Percentiles rank a stretch among this genome's conserved stretches.
phyloP scores from a whole-genome alignment of 2,797 vertebrate species.

The Sebastes jordani region DNA sequence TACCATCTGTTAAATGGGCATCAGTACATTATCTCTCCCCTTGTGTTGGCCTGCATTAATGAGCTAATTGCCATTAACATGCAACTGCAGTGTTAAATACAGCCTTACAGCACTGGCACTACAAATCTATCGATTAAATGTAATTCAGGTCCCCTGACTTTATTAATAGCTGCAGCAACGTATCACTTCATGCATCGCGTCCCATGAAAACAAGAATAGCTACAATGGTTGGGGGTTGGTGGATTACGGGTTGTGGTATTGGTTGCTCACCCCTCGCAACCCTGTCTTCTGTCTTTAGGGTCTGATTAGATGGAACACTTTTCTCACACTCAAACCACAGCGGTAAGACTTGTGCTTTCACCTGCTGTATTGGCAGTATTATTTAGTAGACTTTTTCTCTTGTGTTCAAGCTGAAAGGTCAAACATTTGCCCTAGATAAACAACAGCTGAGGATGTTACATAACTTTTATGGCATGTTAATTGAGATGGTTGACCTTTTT shows the following conservation, averaged over 20 bases:
- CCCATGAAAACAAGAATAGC: slow-evolving; percentile 15
- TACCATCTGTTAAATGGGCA: slow-evolving; percentile 26
- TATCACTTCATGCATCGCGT: slow-evolving; percentile 25
- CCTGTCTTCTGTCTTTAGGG: not conserved
- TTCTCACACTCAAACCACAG: not conserved
- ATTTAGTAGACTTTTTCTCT: not conserved
- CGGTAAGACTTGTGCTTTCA: not conserved
- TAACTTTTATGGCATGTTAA: slow-evolving; percentile 10
- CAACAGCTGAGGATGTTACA: not conserved
- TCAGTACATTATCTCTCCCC: slow-evolving; percentile 31
- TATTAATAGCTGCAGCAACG: slow-evolving; percentile 29
- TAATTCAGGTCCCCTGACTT: slow-evolving; percentile 28
- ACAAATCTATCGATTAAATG: slow-evolving; percentile 43
- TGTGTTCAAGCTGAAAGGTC: slow-evolving; percentile 24
- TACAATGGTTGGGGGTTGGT: not conserved
- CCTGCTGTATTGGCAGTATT: not conserved
- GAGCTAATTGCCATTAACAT: slow-evolving; percentile 52
- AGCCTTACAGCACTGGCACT: slow-evolving; percentile 1
- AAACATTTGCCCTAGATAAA: slow-evolving; percentile 17
- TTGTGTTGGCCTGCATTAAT: slow-evolving; percentile 36
- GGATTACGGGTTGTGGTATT: slow-evolving; percentile 8
- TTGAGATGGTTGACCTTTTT: slow-evolving; percentile 35
- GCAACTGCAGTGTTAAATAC: slow-evolving; percentile 59
- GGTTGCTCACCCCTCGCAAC: slow-evolving; percentile 10
- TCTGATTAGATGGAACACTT: slow-evolving; percentile 20